Evolutionary conservation across 92 coral and sea anemone species (phyloP).

Genomic region (Umimayanthus kanabou): DNA sequence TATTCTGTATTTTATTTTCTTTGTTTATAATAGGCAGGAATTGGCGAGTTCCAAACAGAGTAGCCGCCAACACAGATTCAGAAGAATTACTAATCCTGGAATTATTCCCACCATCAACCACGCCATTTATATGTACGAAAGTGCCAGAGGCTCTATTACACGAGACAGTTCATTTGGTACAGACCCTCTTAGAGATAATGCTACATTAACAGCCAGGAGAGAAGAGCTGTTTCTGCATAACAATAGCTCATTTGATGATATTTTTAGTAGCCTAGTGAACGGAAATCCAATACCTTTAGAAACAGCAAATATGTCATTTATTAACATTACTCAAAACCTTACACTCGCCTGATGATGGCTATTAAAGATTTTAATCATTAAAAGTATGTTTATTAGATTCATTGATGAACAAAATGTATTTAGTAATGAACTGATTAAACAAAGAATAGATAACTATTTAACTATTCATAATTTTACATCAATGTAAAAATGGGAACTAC

Average conservation of each 20-base stretch:
- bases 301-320: slow-evolving; percentile 17
- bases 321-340: slow-evolving; percentile 17
- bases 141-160: slow-evolving; percentile 15
- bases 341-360: background rate
- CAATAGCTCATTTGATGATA: slow-evolving; percentile 24
- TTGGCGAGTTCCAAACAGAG: slow-evolving; percentile 26
- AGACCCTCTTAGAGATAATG: slow-evolving; percentile 18
- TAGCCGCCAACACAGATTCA: slow-evolving; percentile 21
- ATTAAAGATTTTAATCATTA: background rate
- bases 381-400: background rate
- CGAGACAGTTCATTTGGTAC: slow-evolving; percentile 23
- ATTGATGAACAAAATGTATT: background rate
- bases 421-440: slow-evolving; percentile 4
- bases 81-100: background rate
- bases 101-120: slow-evolving; percentile 19
- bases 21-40: slow-evolving; percentile 19
- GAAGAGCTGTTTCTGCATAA: slow-evolving; percentile 8
- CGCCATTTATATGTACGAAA: slow-evolving; percentile 22
- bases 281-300: slow-evolving; percentile 16
- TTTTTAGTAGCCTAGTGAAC: slow-evolving; percentile 20
- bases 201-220: slow-evolving; percentile 22
- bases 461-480: slow-evolving; percentile 20
- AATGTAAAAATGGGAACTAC: background rate
- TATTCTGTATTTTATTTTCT: slow-evolving; percentile 4
- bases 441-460: background rate